Base-by-base conservation (phyloP, 2,113 vertebrate species). In the Chloropsis cyanopogon region DNA sequence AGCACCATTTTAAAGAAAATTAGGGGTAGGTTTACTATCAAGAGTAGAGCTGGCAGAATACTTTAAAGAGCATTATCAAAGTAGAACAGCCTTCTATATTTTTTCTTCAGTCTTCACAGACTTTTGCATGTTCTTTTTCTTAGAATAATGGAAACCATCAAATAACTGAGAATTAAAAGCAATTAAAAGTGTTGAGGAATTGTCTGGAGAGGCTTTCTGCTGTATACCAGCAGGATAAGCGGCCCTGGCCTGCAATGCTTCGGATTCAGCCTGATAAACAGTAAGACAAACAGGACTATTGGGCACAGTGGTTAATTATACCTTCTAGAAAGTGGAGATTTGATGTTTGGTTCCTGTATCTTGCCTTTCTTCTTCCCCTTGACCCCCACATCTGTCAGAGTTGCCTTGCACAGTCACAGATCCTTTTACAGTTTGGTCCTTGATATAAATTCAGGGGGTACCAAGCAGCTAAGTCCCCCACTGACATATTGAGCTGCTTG, bases 341-440 rank as follows among this genome's bases (percentile, higher is more conserved):
- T 60, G 28, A 18, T 82, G 13, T 82, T 87, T 64, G 9, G 4
- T 83, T 86, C 24, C 14, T 44, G 13, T 4, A 3, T 42, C n/a
- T 81, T 64, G 4, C 3, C 8, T 54, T 12, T 12, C 20, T 61
- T 70, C 59, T 11, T 35, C 8, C 7, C 12, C 16, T 9, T 64
- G 3, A 19, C 5, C 1, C 1, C 3, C 2, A 6, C 37, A 16
- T 72, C 63, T 70, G 4, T 39, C 46, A 61, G 60, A 22, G 3
- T 57, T 75, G 16, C 23, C 14, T 46, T 52, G 14, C 12, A 33
- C 6, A 31, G 26, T 31, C 12, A 18, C 21, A 5, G 14, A 59
- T 81, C 5, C 15, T 75, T 93, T 88, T 39, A 25, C 18, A 33
- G 12, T 77, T 83, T 61, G 47, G 25, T 57, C 1, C 1, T 17